A percentile compares a stretch with the other conserved stretches of the same genome.
These are phyloP conservation scores for Aphrophora alni DNA, from an alignment of 2,888 invertebrate species.

Conservation along the genomic window DNA sequence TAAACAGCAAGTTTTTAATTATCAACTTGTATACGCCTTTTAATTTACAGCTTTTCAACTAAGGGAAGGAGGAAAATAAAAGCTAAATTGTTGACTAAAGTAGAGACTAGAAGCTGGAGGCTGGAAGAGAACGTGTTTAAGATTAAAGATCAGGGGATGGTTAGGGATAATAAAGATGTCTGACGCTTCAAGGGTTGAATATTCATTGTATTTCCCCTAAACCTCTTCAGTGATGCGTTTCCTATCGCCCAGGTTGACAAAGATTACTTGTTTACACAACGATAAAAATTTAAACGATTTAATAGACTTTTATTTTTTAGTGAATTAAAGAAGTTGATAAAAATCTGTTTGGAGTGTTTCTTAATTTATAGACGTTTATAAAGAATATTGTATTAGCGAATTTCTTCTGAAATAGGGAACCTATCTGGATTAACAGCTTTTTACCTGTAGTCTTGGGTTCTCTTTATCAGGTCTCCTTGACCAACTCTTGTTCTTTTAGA, in stretches of 20 bases:
- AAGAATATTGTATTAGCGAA: too few species aligned
- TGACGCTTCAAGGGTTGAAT: conserved; percentile 32
- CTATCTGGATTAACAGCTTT: too few species aligned
- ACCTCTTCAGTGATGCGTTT: background rate
- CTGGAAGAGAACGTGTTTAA: conserved; percentile 32
- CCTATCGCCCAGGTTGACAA: background rate
- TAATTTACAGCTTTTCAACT: conserved; percentile 39
- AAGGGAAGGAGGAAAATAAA: conserved; percentile 30
- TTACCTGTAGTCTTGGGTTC: too few species aligned
- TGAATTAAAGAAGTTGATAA: too few species aligned
- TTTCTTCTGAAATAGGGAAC: too few species aligned
- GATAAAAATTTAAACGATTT: background rate
- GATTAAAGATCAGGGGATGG: conserved; percentile 41
- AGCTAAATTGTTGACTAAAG: conserved; percentile 36
- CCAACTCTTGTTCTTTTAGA: too few species aligned
- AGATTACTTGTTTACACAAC: background rate
- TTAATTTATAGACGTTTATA: too few species aligned
- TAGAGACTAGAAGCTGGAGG: conserved; percentile 3
- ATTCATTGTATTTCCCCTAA: conserved; percentile 27
- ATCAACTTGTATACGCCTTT: conserved; percentile 39
- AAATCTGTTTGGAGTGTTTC: too few species aligned
- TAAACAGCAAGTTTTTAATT: conserved; percentile 39
- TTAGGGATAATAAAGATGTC: conserved; percentile 41
- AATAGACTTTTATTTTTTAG: too few species aligned
- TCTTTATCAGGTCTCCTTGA: too few species aligned